Base-by-base conservation (phyloP, 1,140 invertebrate species). In the Thaumatotibia leucotreta region DNA sequence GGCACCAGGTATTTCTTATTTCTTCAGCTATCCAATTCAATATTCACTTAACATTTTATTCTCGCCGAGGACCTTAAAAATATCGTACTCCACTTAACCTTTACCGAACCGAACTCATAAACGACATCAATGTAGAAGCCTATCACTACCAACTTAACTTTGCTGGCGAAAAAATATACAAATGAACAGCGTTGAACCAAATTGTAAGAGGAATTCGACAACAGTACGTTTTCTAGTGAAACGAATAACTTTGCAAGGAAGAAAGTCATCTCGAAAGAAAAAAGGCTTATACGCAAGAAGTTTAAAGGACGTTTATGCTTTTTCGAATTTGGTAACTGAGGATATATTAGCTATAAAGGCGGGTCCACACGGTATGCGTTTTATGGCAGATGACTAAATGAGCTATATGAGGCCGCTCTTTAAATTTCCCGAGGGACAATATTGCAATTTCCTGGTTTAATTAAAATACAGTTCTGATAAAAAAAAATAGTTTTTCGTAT, bases 281-380 rank as follows among this genome's bases (percentile, higher is more conserved):
- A 45, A 45, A 9, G 39, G n/a, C 39, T 14, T 20, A 20, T 45
- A 17, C 20, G 20, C 6, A 45, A 45, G 0, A 8, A 45, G 17
- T 20, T 45, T 20, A 1, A 17, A 8, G 8, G 20, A 5, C 20
- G 5, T 45, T 45, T 45, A 45, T 9, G 14, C 39, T 45, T 20
- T 45, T 45, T 45, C 1, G 20, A 45, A 45, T 20, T 4, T 14
- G 35, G n/a, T 20, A 45, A 45, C 8, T 3, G 20, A 45, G 39
- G 14, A 45, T 20, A 45, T 45, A 45, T 45, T 45, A 17, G 17
- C 39, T 45, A 20, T 45, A 20, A 45, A 45, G 39, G 52, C 52
- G n/a, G 23, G 52, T 29, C 24, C 52, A 58, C 52, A 58, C n/a
- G 52, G 23, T 58, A 58, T 27, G 23, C 52, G 52, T 58, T 58